Conservation (phyloP, 2,113 vertebrate species). For the Raja brachyura region DNA sequence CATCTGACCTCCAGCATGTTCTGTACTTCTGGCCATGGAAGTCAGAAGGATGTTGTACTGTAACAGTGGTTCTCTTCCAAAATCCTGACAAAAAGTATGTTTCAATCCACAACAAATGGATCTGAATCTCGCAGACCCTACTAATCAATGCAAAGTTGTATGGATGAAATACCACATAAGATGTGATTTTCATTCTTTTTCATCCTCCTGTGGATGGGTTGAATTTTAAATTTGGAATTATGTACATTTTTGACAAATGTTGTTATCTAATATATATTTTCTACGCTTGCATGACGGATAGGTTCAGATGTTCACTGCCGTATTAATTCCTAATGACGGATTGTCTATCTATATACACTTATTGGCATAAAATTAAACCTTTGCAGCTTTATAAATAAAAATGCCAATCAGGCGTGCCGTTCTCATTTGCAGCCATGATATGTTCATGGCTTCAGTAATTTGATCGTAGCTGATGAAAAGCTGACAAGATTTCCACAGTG, state of each 20-base stretch:
- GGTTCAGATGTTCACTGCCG: neutral
- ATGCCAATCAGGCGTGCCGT: conserved; percentile 52
- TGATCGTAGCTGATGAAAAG: conserved; percentile 78
- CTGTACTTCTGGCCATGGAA: too few species aligned
- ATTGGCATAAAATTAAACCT: conserved; percentile 39
- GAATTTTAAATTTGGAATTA: neutral
- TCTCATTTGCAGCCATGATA: conserved; percentile 65
- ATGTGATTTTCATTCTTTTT: neutral
- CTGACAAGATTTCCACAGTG: conserved; percentile 69
- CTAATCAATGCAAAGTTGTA: neutral
- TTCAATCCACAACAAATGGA: neutral
- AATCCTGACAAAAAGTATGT: too few species aligned
- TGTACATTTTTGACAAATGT: neutral
- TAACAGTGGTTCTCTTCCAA: too few species aligned
- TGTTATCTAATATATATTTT: neutral
- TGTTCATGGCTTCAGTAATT: conserved; percentile 70
- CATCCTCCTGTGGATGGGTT: neutral
- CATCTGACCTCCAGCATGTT: too few species aligned
- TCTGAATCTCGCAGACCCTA: neutral
- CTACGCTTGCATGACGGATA: neutral
- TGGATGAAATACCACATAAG: neutral
- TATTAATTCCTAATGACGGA: conserved; percentile 12
- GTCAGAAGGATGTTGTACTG: too few species aligned
- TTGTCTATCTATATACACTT: conserved; percentile 10
- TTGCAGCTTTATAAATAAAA: conserved; percentile 36